These are phyloP conservation scores for Osmoderma eremita DNA, from an alignment of 2,888 invertebrate genomes.

Conservation along the genomic window DNA sequence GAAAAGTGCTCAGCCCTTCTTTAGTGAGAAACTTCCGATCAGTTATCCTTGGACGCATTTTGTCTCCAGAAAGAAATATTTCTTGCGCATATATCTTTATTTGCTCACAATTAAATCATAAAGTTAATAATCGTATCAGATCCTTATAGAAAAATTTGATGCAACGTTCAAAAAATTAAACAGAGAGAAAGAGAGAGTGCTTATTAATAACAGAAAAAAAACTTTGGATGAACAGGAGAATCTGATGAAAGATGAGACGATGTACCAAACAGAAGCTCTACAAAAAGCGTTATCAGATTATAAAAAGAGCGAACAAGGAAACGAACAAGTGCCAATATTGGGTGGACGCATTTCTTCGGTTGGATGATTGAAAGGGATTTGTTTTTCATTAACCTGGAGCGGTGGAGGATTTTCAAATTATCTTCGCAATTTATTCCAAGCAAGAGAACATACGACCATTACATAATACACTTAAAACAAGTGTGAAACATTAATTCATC, in stretches of 20 bases:
- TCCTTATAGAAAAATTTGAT: background rate
- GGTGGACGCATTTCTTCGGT: background rate
- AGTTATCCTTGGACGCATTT: too few species aligned
- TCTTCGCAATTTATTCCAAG: too few species aligned
- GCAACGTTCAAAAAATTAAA: background rate
- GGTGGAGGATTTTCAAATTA: too few species aligned
- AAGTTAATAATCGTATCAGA: background rate
- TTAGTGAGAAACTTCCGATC: too few species aligned
- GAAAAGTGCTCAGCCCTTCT: too few species aligned
- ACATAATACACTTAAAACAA: too few species aligned
- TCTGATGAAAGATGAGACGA: slow-evolving; percentile 17
- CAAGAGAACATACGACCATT: too few species aligned
- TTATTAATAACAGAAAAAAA: slow-evolving; percentile 22
- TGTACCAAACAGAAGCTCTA: slow-evolving; percentile 28
- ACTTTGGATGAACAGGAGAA: background rate
- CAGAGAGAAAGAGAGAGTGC: background rate
- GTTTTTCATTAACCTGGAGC: background rate
- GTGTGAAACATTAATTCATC: too few species aligned
- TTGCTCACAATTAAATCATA: background rate
- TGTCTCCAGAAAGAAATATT: too few species aligned
- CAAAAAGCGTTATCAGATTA: slow-evolving; percentile 42
- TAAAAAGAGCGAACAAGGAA: slow-evolving; percentile 31
- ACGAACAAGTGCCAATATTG: background rate
- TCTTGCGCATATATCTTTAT: background rate
- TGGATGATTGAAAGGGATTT: slow-evolving; percentile 23